phyloP scores from a whole-genome alignment of 1,140 invertebrate species.

The Drosophila trapezifrons region DNA sequence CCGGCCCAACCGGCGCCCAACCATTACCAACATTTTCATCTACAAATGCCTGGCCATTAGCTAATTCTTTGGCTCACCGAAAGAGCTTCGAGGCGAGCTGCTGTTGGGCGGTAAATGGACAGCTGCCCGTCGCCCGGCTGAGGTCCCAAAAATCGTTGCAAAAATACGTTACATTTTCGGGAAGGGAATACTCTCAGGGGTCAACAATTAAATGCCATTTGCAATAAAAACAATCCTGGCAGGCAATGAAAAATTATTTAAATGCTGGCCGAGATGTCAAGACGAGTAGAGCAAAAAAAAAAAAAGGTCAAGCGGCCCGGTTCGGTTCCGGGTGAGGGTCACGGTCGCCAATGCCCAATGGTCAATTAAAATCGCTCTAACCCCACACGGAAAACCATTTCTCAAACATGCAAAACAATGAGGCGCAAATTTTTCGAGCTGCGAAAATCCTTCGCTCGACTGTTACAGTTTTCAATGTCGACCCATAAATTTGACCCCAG shows the following conservation, averaged over 20 bases:
- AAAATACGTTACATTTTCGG: constrained; percentile 65
- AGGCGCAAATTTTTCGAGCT: constrained; percentile 32
- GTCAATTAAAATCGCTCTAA: constrained; percentile 62
- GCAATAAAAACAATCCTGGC: constrained; percentile 63
- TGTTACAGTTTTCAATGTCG: constrained; percentile 68
- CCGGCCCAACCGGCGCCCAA: constrained; percentile 41
- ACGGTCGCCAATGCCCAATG: constrained; percentile 60
- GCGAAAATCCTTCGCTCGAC: constrained; percentile 62
- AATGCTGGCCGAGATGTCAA: constrained; percentile 56
- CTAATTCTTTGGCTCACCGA: constrained; percentile 54
- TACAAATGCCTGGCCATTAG: constrained; percentile 43
- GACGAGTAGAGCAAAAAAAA: constrained; percentile 57
- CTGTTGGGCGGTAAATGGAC: constrained; percentile 15
- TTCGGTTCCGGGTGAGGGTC: constrained; percentile 53
- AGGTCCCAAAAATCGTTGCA: constrained; percentile 12
- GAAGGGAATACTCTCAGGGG: constrained; percentile 36
- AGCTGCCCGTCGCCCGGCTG: constrained; percentile 33
- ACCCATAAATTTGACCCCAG: constrained; percentile 70
- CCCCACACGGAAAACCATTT: constrained; percentile 53
- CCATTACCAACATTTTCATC: constrained; percentile 71
- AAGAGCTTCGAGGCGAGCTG: constrained; percentile 2
- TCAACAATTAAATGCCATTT: constrained; percentile 80
- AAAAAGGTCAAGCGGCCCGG: constrained; percentile 68
- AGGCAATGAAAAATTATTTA: constrained; percentile 77
- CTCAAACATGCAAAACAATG: constrained; percentile 77